phyloP scores from a whole-genome alignment of 2,113 vertebrate genomes.

The Gopherus flavomarginatus region DNA sequence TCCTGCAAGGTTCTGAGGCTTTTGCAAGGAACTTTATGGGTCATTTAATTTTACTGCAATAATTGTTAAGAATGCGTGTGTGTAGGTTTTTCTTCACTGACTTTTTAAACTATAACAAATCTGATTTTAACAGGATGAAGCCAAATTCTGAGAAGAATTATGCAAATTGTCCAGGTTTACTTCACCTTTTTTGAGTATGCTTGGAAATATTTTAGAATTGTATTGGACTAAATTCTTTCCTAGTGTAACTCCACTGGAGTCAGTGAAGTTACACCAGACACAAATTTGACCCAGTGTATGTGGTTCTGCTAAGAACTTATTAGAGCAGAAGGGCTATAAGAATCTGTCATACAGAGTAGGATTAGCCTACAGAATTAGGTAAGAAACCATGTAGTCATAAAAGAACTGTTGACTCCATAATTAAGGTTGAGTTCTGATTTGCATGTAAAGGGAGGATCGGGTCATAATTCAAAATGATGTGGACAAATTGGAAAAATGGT shows the following conservation, averaged over 20 bases:
- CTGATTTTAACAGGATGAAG: background rate
- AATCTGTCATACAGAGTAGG: background rate
- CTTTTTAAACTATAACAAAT: background rate
- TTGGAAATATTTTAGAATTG: background rate
- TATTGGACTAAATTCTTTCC: background rate
- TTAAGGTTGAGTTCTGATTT: background rate
- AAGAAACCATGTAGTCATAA: background rate
- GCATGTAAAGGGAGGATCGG: background rate
- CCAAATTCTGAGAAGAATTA: background rate
- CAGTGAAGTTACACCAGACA: background rate
- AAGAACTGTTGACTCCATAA: background rate
- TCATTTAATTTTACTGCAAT: background rate
- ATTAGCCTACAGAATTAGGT: background rate
- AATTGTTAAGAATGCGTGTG: background rate
- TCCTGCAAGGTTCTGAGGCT: no score
- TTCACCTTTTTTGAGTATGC: background rate
- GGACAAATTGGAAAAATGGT: no score
- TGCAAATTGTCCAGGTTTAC: background rate
- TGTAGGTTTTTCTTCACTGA: background rate
- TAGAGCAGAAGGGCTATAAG: background rate
- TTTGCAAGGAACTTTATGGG: no score
- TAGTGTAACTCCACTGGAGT: background rate
- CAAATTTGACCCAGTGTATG: background rate
- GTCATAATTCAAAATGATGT: no score
- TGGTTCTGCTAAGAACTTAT: background rate